A percentile compares a stretch with the other conserved stretches of the same genome.
These are phyloP conservation scores for Oreochromis spilurus DNA, from an alignment of 2,113 vertebrate genomes.

Conservation along the genomic window DNA sequence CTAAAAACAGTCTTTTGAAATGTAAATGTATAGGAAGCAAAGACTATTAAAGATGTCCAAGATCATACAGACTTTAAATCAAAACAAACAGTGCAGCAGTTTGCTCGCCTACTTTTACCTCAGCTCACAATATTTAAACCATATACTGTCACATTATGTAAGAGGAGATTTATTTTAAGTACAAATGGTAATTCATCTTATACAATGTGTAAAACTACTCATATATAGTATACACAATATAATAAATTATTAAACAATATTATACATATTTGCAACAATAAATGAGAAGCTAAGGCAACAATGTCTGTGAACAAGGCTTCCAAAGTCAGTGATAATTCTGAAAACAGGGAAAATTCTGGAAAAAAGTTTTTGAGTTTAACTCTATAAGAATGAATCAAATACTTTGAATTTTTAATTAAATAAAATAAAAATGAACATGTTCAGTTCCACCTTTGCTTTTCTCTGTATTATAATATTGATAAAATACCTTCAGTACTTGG, in stretches of 20 bases:
- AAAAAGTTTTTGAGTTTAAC: neutral
- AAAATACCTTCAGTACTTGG: neutral
- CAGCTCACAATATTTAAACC: neutral
- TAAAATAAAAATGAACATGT: neutral
- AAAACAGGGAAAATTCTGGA: neutral
- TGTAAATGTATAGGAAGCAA: neutral
- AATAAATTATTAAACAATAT: neutral
- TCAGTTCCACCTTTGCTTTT: neutral
- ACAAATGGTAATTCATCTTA: neutral
- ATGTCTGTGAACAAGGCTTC: neutral
- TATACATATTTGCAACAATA: neutral
- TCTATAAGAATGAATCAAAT: neutral
- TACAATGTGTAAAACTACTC: neutral
- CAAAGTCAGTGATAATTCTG: neutral
- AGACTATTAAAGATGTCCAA: neutral
- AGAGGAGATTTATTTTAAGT: neutral
- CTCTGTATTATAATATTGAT: neutral
- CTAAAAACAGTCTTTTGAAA: neutral
- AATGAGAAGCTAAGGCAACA: neutral
- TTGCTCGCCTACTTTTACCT: rapidly evolving
- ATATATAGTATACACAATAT: neutral
- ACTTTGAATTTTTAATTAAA: neutral
- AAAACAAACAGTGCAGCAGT: neutral
- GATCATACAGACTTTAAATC: neutral
- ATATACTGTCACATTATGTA: neutral